Percentiles rank a stretch among this genome's conserved stretches.
Evolutionary conservation across 2,888 invertebrate species (phyloP).

Genomic region (Drosophila differens): DNA sequence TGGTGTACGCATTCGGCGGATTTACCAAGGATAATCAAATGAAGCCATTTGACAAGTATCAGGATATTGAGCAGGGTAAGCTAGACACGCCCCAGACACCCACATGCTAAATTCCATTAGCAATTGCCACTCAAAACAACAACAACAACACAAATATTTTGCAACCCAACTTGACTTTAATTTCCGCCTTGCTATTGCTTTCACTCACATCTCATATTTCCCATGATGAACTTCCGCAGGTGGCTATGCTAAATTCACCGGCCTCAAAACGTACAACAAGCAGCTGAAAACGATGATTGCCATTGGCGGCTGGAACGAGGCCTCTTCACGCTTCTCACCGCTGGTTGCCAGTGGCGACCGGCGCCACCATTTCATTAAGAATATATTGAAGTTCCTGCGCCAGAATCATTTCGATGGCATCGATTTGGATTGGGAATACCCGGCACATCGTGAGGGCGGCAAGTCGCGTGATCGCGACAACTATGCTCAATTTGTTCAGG

Average conservation of each 20-base stretch:
- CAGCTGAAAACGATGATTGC: conserved; percentile 95
- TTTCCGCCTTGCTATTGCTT: conserved; percentile 42
- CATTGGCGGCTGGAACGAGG: conserved; percentile 97
- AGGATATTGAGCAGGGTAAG: conserved; percentile 96
- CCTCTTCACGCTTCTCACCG: conserved; percentile 94
- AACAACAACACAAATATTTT: not conserved
- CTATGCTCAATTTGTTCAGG: conserved; percentile 94
- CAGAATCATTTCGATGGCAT: conserved; percentile 97
- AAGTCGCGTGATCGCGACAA: conserved; percentile 93
- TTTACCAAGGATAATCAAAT: conserved; percentile 96
- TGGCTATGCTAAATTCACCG: conserved; percentile 97
- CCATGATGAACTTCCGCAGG: conserved; percentile 86
- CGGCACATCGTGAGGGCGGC: conserved; percentile 87
- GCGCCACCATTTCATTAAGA: conserved; percentile 93
- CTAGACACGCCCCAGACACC: conserved; percentile 37
- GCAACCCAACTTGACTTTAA: conserved; percentile 44
- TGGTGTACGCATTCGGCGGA: conserved; percentile 96
- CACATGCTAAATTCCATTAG: conserved; percentile 1
- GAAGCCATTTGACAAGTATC: conserved; percentile 97
- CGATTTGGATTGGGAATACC: conserved; percentile 94
- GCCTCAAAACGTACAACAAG: conserved; percentile 96
- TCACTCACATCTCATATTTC: not conserved
- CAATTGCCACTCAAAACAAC: not conserved
- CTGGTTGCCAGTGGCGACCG: conserved; percentile 92
- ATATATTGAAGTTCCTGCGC: conserved; percentile 93